A percentile compares a stretch with the other conserved stretches of the same genome.
These are phyloP conservation scores for Aptenodytes patagonicus DNA, from an alignment of 2,113 vertebrate species.

Conservation along the genomic window DNA sequence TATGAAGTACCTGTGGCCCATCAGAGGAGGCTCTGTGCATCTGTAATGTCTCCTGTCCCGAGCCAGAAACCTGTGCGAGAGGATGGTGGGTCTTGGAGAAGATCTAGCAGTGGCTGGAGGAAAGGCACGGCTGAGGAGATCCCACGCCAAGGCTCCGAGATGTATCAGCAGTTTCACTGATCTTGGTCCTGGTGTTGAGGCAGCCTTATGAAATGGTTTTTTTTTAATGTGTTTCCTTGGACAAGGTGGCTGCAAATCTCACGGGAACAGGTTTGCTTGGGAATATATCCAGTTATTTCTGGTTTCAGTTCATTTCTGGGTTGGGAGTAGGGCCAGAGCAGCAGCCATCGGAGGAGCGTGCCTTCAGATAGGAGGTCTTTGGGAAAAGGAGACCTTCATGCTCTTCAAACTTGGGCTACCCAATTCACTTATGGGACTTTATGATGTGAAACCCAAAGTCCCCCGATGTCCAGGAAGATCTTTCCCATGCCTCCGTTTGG, in stretches of 20 bases:
- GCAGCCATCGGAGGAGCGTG: rapidly evolving
- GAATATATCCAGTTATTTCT: background rate
- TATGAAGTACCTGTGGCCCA: rapidly evolving
- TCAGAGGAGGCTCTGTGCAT: background rate
- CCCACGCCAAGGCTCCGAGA: background rate
- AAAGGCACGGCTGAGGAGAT: background rate
- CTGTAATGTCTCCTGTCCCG: background rate
- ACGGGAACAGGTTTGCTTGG: background rate
- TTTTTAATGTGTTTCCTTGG: background rate
- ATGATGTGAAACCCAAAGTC: background rate
- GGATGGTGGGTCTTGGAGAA: rapidly evolving
- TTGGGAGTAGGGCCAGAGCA: background rate
- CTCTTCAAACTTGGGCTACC: background rate
- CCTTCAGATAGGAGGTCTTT: background rate
- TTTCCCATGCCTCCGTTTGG: background rate
- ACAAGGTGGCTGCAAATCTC: background rate
- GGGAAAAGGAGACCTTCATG: background rate
- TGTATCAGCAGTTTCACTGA: background rate
- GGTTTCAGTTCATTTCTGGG: background rate
- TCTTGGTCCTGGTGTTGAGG: background rate
- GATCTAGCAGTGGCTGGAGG: background rate
- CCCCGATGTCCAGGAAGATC: too few relatives aligned
- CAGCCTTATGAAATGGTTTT: background rate
- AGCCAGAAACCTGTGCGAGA: background rate
- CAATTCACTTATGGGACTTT: background rate